Base-by-base conservation (phyloP, 2,113 vertebrate species). In the Gallinago media region DNA sequence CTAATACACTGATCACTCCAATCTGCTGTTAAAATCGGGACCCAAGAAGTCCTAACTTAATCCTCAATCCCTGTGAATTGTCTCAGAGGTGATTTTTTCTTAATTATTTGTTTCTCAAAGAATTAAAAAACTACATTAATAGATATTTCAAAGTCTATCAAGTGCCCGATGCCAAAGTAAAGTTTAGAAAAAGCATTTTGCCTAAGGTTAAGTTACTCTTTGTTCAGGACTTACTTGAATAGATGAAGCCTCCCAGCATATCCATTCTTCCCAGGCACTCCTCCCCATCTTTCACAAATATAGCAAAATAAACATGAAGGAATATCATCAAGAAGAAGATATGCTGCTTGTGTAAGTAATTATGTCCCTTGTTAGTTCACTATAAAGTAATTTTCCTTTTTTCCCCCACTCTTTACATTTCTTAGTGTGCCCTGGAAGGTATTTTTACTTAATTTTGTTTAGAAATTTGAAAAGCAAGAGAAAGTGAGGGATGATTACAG, bases 401-500 rank as follows among this genome's bases (percentile, higher is more conserved):
- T 7, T 2, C 0, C 2, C 1, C 9, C 17, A 11, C 59, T 42
- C 85, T 26, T 63, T 92, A 95, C 75, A 94, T 97, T 95, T 96
- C 90, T 94, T 90, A 90, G 87, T 93, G 55, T 94, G 87, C 94
- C 96, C 97, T 97, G 93, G 91, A 68, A 97, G 97, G 96, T 97
- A 97, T 93, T 97, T 96, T 94, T 46, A 94, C 95, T 98, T 98
- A 98, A 98, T 98, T 98, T 98, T 98, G 98, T 98, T 98, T 98
- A 96, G 98, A 97, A 98, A 98, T 98, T 97, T 97, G 97, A 98
- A 98, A 97, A 98, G 97, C 97, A 96, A 97, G 98, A 88, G 94
- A 91, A 97, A 98, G 93, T 94, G 96, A 96, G 66, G 88, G 79
- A 91, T 98, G 98, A 98, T 98, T 98, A 98, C 97, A 97, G 98